These are phyloP conservation scores for Frankliniella fusca DNA, from an alignment of 2,888 invertebrate genomes.

Conservation along the genomic window DNA sequence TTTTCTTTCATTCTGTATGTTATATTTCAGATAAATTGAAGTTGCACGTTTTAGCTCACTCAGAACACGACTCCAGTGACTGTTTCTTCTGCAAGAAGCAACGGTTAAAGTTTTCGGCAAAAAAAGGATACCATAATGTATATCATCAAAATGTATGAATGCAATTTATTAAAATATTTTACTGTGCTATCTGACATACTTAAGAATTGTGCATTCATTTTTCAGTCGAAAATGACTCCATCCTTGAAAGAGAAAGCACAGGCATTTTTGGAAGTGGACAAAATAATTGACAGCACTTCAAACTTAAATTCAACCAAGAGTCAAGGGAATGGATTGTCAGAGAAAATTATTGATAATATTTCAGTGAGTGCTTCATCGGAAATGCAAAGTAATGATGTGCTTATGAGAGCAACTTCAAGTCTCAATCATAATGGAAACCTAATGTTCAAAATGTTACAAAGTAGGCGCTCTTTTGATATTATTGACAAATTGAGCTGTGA, in stretches of 20 bases:
- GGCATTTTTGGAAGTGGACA: too few relatives aligned
- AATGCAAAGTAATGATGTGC: neutral
- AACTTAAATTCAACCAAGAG: too few relatives aligned
- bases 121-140: neutral
- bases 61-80: constrained; percentile 26
- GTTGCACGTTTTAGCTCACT: constrained; percentile 28
- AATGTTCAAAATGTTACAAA: neutral
- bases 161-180: too few relatives aligned
- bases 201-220: too few relatives aligned
- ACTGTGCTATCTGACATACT: too few relatives aligned
- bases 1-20: neutral
- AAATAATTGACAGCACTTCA: too few relatives aligned
- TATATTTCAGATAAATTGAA: neutral
- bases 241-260: too few relatives aligned
- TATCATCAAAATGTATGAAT: too few relatives aligned
- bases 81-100: neutral
- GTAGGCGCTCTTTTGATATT: neutral
- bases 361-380: neutral
- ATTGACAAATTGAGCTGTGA: constrained; percentile 13
- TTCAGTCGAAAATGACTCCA: too few relatives aligned
- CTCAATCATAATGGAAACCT: neutral
- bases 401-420: neutral
- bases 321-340: too few relatives aligned
- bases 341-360: too few relatives aligned
- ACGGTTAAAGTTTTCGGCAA: neutral